Evolutionary conservation across 92 coral and sea anemone genomes (phyloP).

Genomic region (Phymanthus crucifer): DNA sequence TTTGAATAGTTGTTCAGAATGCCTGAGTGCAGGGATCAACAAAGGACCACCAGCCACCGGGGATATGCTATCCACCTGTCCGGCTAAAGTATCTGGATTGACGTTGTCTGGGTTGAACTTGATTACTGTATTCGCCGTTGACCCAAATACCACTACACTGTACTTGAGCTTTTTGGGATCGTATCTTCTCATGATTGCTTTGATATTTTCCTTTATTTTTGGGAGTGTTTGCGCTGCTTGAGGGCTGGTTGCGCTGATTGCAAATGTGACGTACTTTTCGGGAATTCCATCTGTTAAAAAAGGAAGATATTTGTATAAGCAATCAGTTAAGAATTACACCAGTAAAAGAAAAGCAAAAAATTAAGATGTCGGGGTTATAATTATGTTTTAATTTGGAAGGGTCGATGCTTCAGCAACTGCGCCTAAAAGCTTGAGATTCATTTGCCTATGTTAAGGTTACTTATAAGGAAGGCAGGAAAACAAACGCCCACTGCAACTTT

Average conservation of each 20-base stretch:
- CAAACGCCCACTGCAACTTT: too few relatives aligned
- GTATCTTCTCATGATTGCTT: constrained; percentile 27
- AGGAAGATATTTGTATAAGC: too few relatives aligned
- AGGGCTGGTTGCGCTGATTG: constrained; percentile 25
- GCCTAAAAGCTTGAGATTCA: too few relatives aligned
- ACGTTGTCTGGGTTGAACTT: constrained; percentile 7
- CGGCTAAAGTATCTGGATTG: constrained; percentile 6
- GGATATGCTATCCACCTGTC: background rate
- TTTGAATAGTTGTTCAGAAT: constrained; percentile 13
- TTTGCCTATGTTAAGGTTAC: too few relatives aligned
- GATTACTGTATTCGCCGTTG: constrained; percentile 11
- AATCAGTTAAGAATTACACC: too few relatives aligned
- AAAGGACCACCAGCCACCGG: constrained; percentile 8
- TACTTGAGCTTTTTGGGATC: constrained; percentile 29
- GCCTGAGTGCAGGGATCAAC: background rate
- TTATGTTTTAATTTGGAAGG: too few relatives aligned
- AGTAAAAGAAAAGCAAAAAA: too few relatives aligned
- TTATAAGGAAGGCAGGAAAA: too few relatives aligned
- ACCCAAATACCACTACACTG: constrained; percentile 27
- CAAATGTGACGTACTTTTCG: constrained; percentile 20
- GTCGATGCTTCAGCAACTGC: too few relatives aligned
- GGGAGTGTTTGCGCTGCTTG: background rate
- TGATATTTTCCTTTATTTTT: constrained; percentile 19
- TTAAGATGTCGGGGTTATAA: too few relatives aligned
- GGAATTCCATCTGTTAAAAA: constrained; percentile 29